Conservation (phyloP, 2,113 vertebrate genomes). For the Chionomys nivalis region DNA sequence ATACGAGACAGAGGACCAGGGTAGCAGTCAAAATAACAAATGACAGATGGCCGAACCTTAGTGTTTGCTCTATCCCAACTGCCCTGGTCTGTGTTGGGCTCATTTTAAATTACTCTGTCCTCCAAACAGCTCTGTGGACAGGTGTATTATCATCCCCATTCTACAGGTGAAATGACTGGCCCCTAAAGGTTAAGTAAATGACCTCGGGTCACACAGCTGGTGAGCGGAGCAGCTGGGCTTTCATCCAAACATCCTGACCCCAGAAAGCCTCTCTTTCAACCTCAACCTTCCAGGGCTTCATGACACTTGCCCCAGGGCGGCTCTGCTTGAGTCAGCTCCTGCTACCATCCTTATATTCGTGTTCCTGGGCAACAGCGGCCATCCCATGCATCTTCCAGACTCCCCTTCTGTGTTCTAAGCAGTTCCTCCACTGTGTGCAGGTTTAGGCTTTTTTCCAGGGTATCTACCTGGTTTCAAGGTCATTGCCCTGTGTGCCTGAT, state of each 20-base stretch:
- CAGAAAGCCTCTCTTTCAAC: not conserved
- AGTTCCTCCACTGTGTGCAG: not conserved
- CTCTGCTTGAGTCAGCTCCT: not conserved
- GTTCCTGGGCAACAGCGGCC: not conserved
- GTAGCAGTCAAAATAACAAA: not conserved
- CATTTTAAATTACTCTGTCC: not conserved
- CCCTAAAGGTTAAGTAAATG: not conserved
- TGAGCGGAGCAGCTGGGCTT: not conserved
- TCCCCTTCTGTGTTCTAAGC: accelerated
- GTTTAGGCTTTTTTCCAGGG: accelerated
- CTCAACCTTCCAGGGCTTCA: not conserved
- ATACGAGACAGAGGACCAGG: not conserved
- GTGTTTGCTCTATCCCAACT: not conserved
- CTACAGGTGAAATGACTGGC: not conserved
- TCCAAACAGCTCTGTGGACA: not conserved
- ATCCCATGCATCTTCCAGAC: not conserved
- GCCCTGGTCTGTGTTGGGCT: not conserved
- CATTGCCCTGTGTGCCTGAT: not conserved
- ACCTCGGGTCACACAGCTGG: not conserved
- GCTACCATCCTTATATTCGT: not conserved
- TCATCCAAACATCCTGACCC: not conserved
- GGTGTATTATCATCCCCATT: not conserved
- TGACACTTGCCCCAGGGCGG: not conserved
- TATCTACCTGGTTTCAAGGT: accelerated
- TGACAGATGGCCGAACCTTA: not conserved